Evolutionary conservation across 2,888 invertebrate genomes (phyloP).

Genomic region (Sesia apiformis): DNA sequence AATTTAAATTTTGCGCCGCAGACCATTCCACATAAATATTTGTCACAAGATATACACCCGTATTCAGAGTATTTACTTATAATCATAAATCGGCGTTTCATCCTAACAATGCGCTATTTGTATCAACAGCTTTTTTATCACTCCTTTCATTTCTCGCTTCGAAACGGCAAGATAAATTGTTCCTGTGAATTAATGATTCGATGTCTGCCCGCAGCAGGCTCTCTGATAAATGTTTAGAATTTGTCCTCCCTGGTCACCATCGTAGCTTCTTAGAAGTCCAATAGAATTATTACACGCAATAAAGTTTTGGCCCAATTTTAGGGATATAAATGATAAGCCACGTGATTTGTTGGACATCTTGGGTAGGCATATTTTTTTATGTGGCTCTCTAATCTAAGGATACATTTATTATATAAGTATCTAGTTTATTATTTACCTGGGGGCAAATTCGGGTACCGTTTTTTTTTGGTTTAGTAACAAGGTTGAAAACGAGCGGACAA

Average conservation of each 20-base stretch:
- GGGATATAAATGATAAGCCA: slow-evolving; percentile 4
- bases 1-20: too few relatives aligned
- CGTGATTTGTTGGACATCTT: not conserved
- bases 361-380: too few relatives aligned
- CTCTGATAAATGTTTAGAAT: slow-evolving; percentile 46
- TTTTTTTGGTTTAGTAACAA: too few relatives aligned
- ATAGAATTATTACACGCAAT: slow-evolving; percentile 11
- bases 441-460: too few relatives aligned
- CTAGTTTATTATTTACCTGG: too few relatives aligned
- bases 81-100: not conserved
- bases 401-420: too few relatives aligned
- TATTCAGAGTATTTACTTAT: too few relatives aligned
- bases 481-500: too few relatives aligned
- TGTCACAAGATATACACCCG: too few relatives aligned
- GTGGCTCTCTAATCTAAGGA: too few relatives aligned
- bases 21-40: too few relatives aligned
- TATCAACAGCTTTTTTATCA: slow-evolving; percentile 35
- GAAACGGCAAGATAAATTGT: slow-evolving; percentile 42
- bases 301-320: slow-evolving; percentile 10
- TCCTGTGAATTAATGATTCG: slow-evolving; percentile 33
- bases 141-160: slow-evolving; percentile 39
- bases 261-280: slow-evolving; percentile 12
- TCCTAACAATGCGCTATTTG: slow-evolving; percentile 8
- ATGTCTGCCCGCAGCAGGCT: slow-evolving; percentile 29
- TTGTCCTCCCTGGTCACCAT: slow-evolving; percentile 20